A percentile compares a stretch with the other conserved stretches of the same genome.
These are phyloP conservation scores for Phenacoccus solenopsis DNA, from an alignment of 1,140 invertebrate species.

Conservation along the genomic window DNA sequence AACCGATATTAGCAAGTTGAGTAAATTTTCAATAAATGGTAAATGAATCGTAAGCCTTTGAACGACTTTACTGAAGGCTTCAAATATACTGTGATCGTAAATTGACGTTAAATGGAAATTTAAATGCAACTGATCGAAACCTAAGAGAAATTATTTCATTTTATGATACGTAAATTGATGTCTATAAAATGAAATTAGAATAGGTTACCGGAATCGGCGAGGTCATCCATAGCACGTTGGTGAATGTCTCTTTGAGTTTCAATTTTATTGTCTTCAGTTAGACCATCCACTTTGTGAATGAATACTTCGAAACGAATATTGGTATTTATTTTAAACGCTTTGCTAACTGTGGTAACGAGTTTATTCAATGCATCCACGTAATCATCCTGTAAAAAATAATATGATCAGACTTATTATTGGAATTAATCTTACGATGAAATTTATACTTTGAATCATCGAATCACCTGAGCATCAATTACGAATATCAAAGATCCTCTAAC, in stretches of 20 bases:
- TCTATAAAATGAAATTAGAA: not conserved
- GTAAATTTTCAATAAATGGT: slow-evolving; percentile 89
- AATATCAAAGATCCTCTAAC: slow-evolving; percentile 93
- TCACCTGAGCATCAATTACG: slow-evolving; percentile 95
- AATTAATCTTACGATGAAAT: not conserved
- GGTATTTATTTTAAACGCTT: slow-evolving; percentile 91
- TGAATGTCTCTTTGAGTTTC: slow-evolving; percentile 97
- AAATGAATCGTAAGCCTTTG: slow-evolving; percentile 97
- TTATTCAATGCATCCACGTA: slow-evolving; percentile 91
- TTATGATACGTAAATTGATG: not conserved
- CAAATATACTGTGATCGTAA: slow-evolving; percentile 99
- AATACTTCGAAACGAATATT: slow-evolving; percentile 98
- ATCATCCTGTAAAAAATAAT: slow-evolving; percentile 62
- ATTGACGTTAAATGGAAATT: slow-evolving; percentile 98
- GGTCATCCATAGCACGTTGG: slow-evolving; percentile 88
- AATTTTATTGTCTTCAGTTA: slow-evolving; percentile 98
- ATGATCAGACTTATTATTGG: not conserved
- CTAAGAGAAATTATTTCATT: slow-evolving; percentile 33
- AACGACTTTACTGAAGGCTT: slow-evolving; percentile 99
- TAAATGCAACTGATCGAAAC: slow-evolving; percentile 68
- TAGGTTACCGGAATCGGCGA: slow-evolving; percentile 69
- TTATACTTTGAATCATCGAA: not conserved
- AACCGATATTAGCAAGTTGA: slow-evolving; percentile 99
- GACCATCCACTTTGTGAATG: slow-evolving; percentile 95
- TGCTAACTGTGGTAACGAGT: slow-evolving; percentile 80